A percentile compares a stretch with the other conserved stretches of the same genome.
phyloP scores from a whole-genome alignment of 2,797 vertebrate species.

The Petrocephalus schoutedeni region DNA sequence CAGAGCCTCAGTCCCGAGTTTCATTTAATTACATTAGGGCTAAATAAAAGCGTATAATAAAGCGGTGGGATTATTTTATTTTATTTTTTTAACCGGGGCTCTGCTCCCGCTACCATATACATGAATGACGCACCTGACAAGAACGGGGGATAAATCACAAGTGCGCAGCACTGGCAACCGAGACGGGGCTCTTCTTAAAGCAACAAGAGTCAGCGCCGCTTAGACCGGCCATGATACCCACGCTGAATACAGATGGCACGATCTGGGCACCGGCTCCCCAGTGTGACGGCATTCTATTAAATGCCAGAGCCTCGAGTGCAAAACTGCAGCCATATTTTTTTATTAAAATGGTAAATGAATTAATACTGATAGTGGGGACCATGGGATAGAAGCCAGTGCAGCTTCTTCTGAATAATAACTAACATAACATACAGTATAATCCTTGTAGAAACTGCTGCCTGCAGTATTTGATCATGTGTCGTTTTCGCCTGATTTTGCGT shows the following conservation, averaged over 20 bases:
- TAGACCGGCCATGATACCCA: not conserved
- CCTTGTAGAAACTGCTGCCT: not conserved
- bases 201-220: not conserved
- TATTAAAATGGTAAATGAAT: constrained; percentile 6
- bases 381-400: not conserved
- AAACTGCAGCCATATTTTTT: not conserved
- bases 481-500: not conserved
- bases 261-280: not conserved
- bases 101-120: not conserved
- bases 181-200: constrained; percentile 5
- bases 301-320: not conserved
- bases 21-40: constrained; percentile 29
- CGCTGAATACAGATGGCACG: constrained; percentile 4
- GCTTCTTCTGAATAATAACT: not conserved
- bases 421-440: not conserved
- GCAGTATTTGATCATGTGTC: not conserved
- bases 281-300: not conserved
- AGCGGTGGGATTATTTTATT: not conserved
- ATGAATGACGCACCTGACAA: constrained; percentile 23
- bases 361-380: not conserved
- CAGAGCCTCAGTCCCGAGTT: not conserved
- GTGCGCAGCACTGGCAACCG: not conserved
- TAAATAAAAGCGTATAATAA: constrained; percentile 24
- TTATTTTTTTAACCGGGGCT: constrained; percentile 16
- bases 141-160: constrained; percentile 22